Evolutionary conservation across 2,113 vertebrate species (phyloP).

Genomic region (Myotis yumanensis): DNA sequence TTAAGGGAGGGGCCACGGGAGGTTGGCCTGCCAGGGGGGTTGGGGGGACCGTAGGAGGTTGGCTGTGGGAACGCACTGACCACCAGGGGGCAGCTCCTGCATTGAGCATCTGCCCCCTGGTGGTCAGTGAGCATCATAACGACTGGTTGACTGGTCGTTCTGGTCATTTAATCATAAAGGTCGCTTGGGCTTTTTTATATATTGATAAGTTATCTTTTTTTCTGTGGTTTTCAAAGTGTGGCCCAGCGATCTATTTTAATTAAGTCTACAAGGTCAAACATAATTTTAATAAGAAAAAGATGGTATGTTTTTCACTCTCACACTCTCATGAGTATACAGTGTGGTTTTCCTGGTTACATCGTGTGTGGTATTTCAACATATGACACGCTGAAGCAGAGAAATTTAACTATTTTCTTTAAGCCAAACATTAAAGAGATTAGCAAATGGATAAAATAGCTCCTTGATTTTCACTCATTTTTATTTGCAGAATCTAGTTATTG

Average conservation of each 20-base stretch:
- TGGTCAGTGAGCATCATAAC: no score
- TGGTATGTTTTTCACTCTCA: not conserved
- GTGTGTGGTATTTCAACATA: not conserved
- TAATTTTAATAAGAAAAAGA: not conserved
- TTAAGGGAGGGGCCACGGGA: no score
- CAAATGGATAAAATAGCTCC: not conserved
- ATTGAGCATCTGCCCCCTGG: no score
- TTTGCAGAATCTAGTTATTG: not conserved
- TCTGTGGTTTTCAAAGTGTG: not conserved
- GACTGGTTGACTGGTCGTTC: no score
- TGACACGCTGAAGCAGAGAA: not conserved
- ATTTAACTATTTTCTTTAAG: not conserved
- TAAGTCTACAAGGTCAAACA: not conserved
- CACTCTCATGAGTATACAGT: not conserved
- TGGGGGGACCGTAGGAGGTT: no score
- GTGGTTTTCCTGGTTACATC: not conserved
- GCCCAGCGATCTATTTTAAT: not conserved
- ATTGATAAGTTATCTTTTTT: not conserved
- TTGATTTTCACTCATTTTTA: conserved; percentile 13
- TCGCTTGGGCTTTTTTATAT: no score
- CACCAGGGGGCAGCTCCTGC: no score
- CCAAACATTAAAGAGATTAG: not conserved
- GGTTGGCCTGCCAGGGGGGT: no score
- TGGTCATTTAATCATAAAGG: no score
- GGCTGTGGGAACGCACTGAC: no score